Evolutionary conservation across 92 coral and sea anemone genomes (phyloP), one percentile per base, ranked within the genome.

Genomic region (Meandrina meandrites): DNA sequence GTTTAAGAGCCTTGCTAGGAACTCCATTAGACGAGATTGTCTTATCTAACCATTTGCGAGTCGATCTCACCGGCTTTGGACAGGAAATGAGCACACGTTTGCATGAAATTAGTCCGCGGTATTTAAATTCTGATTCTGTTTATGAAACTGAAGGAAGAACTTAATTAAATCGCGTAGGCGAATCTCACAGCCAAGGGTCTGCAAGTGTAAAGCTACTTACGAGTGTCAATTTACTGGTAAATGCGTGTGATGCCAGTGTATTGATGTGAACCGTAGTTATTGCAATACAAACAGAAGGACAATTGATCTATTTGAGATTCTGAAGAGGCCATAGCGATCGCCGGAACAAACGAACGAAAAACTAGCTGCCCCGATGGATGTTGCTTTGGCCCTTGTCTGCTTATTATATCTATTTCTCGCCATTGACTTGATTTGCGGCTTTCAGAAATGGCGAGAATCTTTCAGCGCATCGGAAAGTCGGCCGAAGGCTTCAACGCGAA

Each of bases 381-480:
- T 66, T 47, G 77, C 81, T 48, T 27, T 76, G 35, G 75, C 67
- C 21, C 83, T 85, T 2, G 83, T 85, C 42, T 85, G 82, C 34
- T 76, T 85, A 35, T 21, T 85, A 28, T 85, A 85, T 45, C 17
- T 85, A 5, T 42, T 85, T 5, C 82, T 85, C 58, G 83, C 83
- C 28, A 62, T 85, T 19, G 88, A 85, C 51, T 32, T 85, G 75
- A 56, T 85, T 77, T 76, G 35, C 83, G 88, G 82, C 31, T 77
- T 77, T 66, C 73, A 85, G 75, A 76, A 66, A 47, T 85, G 88
- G 88, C 88, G 62, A 51, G 76, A 64, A 76, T 54, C 81, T 58
- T 22, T 37, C 24, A 48, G 53, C 53, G 42, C 30, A 8, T 75
- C 37, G 19, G 54, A 85, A 10, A 45, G 58, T 16, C 35, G 42